A percentile compares a stretch with the other conserved stretches of the same genome.
These are phyloP conservation scores for Leptinotarsa peninsularis DNA, from an alignment of 2,888 invertebrate species.

Conservation along the genomic window DNA sequence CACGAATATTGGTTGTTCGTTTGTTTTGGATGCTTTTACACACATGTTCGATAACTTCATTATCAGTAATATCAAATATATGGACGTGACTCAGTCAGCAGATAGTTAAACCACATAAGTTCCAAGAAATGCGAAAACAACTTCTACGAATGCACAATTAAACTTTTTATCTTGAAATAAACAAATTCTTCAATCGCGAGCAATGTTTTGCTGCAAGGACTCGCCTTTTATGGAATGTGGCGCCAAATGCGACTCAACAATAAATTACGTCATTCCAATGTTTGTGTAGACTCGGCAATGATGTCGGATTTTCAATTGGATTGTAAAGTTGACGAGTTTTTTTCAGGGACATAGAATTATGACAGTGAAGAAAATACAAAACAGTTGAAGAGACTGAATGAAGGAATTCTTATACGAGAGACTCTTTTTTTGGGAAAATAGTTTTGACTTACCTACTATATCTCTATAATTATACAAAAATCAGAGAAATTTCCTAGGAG, in stretches of 20 bases:
- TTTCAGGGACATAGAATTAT: background rate
- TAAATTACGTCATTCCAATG: background rate
- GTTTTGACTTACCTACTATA: too few relatives aligned
- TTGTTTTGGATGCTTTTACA: too few relatives aligned
- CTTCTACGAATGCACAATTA: constrained; percentile 3
- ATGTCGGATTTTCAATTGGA: background rate
- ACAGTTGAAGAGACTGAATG: too few relatives aligned
- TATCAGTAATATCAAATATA: too few relatives aligned
- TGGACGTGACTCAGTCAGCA: background rate
- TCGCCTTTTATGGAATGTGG: constrained; percentile 15
- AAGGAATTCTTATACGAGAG: too few relatives aligned
- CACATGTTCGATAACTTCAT: too few relatives aligned
- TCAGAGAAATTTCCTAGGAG: too few relatives aligned
- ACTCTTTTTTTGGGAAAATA: too few relatives aligned
- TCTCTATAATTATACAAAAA: too few relatives aligned
- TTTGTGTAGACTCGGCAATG: background rate
- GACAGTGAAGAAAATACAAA: too few relatives aligned
- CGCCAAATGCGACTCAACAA: constrained; percentile 12
- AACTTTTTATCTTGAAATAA: constrained; percentile 6
- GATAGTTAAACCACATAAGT: background rate
- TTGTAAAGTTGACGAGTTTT: background rate
- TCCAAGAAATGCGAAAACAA: constrained; percentile 1
- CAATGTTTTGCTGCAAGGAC: constrained; percentile 2
- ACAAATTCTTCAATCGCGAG: constrained; percentile 5
- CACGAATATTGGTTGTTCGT: too few relatives aligned